Conservation (phyloP, 2,888 invertebrate genomes). For the Altica lythri region DNA sequence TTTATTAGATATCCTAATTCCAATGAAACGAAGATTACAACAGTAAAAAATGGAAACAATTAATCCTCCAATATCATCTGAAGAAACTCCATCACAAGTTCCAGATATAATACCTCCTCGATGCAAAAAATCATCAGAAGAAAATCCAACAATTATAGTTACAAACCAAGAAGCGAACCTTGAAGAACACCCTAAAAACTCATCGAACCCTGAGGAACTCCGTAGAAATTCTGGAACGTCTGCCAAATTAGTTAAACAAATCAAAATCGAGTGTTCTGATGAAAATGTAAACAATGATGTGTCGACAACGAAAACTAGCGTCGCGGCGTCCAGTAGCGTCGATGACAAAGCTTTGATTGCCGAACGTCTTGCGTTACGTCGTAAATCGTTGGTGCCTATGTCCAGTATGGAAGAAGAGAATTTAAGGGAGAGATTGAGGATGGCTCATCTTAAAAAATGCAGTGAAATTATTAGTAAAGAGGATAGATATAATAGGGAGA, state of each 20-base stretch:
- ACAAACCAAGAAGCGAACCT: not conserved
- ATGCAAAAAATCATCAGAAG: conserved; percentile 7
- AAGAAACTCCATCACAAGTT: conserved; percentile 9
- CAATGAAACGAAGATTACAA: not conserved
- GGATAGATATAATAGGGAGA: conserved; percentile 66
- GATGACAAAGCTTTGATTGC: conserved; percentile 38
- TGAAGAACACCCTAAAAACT: not conserved
- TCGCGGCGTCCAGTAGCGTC: conserved; percentile 37
- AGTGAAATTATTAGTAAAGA: conserved; percentile 68
- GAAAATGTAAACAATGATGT: conserved; percentile 28
- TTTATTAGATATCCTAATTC: not conserved
- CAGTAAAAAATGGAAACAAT: not conserved
- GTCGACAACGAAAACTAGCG: conserved; percentile 29
- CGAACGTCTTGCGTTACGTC: conserved; percentile 44
- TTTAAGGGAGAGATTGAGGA: conserved; percentile 65
- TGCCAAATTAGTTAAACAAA: conserved; percentile 27
- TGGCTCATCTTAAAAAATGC: conserved; percentile 67
- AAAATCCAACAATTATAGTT: not conserved
- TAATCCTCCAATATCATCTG: conserved; percentile 4
- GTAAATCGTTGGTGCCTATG: conserved; percentile 55
- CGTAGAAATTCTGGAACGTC: conserved; percentile 25
- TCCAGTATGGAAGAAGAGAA: conserved; percentile 75
- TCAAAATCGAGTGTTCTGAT: conserved; percentile 19
- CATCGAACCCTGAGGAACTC: conserved; percentile 24
- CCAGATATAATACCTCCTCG: conserved; percentile 9